These are phyloP conservation scores for Portevinia maculata DNA, from an alignment of 2,888 invertebrate genomes.

Conservation along the genomic window DNA sequence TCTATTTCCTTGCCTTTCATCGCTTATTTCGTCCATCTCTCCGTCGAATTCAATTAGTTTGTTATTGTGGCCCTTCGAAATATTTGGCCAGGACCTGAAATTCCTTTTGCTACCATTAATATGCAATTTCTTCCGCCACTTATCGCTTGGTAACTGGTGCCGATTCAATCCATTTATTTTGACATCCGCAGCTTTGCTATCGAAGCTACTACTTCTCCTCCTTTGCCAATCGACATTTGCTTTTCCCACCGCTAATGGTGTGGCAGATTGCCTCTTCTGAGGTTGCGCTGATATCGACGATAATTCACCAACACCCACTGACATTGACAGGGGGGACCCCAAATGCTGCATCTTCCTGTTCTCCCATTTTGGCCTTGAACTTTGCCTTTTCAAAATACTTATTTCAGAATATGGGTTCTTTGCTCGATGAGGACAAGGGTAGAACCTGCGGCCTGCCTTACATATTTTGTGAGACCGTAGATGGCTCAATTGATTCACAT, in stretches of 20 bases:
- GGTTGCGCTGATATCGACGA: conserved; percentile 18
- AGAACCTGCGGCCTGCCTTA: conserved; percentile 20
- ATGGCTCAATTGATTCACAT: conserved; percentile 40
- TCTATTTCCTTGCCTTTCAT: neutral
- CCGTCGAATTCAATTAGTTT: conserved; percentile 21
- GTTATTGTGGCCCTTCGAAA: conserved; percentile 24
- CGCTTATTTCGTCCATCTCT: neutral
- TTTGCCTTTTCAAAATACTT: neutral
- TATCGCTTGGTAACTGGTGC: conserved; percentile 18
- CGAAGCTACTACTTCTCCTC: neutral
- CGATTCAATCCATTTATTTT: conserved; percentile 30
- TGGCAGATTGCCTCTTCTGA: conserved; percentile 20
- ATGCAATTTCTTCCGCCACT: conserved; percentile 56
- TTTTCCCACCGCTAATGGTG: neutral
- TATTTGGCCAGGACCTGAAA: conserved; percentile 23
- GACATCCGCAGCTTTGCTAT: conserved; percentile 3
- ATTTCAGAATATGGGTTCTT: conserved; percentile 10
- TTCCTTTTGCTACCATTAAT: conserved; percentile 45
- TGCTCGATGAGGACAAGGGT: neutral
- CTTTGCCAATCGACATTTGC: conserved; percentile 6
- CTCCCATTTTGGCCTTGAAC: conserved; percentile 36
- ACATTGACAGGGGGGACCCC: conserved; percentile 29
- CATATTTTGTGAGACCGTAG: conserved; percentile 47
- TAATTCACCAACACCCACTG: conserved; percentile 15
- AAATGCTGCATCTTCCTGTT: conserved; percentile 4